These are phyloP conservation scores for Phaetusa simplex DNA, from an alignment of 2,113 vertebrate species.

Conservation along the genomic window DNA sequence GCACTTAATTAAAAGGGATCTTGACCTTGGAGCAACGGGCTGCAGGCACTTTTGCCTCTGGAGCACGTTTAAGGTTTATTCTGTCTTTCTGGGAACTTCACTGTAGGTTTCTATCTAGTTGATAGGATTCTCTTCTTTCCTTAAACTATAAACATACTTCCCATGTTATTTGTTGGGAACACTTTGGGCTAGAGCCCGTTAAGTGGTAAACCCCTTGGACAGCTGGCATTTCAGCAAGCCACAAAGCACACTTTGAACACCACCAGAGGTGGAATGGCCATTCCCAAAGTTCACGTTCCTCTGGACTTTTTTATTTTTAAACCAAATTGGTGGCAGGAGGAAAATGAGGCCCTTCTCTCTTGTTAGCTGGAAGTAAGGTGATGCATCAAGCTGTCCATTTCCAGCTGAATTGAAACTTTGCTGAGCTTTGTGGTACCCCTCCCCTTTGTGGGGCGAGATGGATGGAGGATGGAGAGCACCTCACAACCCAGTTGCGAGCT, in stretches of 20 bases:
- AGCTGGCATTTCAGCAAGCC: neutral
- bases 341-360: neutral
- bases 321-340: neutral
- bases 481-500: neutral
- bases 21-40: constrained; percentile 43
- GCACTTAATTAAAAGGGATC: constrained; percentile 40
- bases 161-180: neutral
- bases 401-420: neutral
- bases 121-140: neutral
- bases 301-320: neutral
- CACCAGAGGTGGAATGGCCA: neutral
- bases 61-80: neutral
- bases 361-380: neutral
- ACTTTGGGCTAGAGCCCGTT: neutral
- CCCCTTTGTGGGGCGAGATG: neutral
- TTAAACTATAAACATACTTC: neutral
- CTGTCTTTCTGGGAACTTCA: neutral
- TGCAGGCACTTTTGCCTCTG: neutral
- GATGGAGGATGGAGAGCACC: neutral
- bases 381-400: neutral
- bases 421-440: neutral
- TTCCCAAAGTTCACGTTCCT: neutral
- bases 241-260: neutral
- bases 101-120: neutral
- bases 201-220: neutral